A percentile compares a stretch with the other conserved stretches of the same genome.
These are phyloP conservation scores for Heliopora coerulea DNA, from an alignment of 92 coral and sea anemone species.

Conservation along the genomic window DNA sequence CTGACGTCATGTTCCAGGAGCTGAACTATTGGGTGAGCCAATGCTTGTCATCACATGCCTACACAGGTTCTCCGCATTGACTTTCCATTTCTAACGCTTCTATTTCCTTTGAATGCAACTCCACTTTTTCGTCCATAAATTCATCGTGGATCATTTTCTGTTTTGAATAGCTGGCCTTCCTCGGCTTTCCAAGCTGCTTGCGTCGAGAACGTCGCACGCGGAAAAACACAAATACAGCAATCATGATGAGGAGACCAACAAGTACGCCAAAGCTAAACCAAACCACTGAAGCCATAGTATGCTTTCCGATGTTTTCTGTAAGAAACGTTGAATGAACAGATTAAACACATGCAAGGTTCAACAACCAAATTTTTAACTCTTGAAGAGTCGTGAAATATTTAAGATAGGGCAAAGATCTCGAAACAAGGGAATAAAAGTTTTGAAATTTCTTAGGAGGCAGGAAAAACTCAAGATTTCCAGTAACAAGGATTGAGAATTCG, in stretches of 20 bases:
- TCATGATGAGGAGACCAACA: slow-evolving; percentile 29
- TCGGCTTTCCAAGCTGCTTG: not conserved
- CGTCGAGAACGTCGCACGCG: slow-evolving; percentile 13
- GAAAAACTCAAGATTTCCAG: no score
- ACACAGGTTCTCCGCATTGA: slow-evolving; percentile 42
- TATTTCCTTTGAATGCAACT: slow-evolving; percentile 18
- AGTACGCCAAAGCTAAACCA: slow-evolving; percentile 37
- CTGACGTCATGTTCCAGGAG: no score
- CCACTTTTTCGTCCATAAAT: slow-evolving; percentile 11
- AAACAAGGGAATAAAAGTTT: no score
- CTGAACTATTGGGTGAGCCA: no score
- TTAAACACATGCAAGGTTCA: no score
- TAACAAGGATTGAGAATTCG: no score
- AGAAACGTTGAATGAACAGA: no score
- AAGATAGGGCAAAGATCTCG: no score
- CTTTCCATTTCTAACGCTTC: slow-evolving; percentile 28
- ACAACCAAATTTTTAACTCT: no score
- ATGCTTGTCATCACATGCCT: not conserved
- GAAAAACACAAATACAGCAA: slow-evolving; percentile 14
- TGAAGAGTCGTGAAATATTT: no score
- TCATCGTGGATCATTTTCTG: slow-evolving; percentile 2
- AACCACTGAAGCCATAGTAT: slow-evolving; percentile 18
- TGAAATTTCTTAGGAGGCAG: no score
- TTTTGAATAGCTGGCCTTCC: slow-evolving; percentile 12
- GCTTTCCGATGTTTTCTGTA: slow-evolving; percentile 22